phyloP scores from a whole-genome alignment of 2,113 vertebrate genomes.

The Athene cunicularia region DNA sequence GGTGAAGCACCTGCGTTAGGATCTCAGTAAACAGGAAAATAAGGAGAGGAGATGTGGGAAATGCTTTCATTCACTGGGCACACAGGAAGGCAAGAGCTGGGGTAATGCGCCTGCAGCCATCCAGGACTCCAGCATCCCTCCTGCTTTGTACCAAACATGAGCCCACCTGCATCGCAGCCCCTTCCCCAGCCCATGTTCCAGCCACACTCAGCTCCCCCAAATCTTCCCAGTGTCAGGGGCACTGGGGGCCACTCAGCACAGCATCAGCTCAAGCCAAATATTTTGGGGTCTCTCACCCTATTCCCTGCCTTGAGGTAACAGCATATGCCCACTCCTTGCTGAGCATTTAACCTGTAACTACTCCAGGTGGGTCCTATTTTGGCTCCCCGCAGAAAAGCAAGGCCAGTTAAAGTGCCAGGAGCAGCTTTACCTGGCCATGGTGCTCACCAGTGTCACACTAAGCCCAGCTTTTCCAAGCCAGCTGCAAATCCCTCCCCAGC shows the following conservation, averaged over 20 bases:
- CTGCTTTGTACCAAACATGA: neutral
- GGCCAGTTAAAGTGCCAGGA: neutral
- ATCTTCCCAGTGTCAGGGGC: neutral
- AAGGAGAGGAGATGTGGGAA: neutral
- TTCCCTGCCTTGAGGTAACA: neutral
- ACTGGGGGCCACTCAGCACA: neutral
- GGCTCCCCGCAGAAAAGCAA: neutral
- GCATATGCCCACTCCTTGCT: accelerated
- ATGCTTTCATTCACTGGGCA: neutral
- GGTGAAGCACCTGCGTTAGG: neutral
- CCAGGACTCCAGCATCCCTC: neutral
- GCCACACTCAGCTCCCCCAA: neutral
- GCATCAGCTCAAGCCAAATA: accelerated
- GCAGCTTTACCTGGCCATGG: neutral
- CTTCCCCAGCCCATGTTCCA: neutral
- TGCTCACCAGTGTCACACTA: neutral
- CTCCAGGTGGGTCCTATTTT: neutral
- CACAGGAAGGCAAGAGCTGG: neutral
- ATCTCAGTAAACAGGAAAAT: neutral
- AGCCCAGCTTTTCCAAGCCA: neutral
- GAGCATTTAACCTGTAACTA: neutral
- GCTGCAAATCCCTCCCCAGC: neutral
- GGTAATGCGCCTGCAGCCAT: accelerated
- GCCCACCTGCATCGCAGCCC: neutral
- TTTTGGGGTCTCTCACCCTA: neutral